A percentile compares a stretch with the other conserved stretches of the same genome.
Evolutionary conservation across 2,797 vertebrate species (phyloP).

Genomic region (Xiphorhynchus erythropygius): DNA sequence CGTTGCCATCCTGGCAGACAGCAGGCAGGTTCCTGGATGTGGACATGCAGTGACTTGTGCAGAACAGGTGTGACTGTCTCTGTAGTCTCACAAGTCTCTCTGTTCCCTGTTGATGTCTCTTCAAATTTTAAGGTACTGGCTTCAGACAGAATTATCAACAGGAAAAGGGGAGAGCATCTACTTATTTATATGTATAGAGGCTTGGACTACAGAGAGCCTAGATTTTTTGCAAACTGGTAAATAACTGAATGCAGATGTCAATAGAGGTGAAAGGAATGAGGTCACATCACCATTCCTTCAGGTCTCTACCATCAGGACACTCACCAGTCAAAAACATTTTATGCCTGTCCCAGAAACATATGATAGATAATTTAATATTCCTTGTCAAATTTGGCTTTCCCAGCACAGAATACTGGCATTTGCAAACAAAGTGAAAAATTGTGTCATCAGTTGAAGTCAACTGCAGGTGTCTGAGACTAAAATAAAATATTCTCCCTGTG

Average conservation of each 20-base stretch:
- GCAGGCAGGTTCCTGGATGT: neutral
- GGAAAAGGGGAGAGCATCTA: neutral
- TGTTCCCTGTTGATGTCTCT: neutral
- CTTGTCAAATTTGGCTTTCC: neutral
- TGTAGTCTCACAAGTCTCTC: neutral
- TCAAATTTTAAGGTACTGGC: neutral
- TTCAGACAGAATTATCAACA: neutral
- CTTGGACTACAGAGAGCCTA: neutral
- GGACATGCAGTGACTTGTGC: accelerated
- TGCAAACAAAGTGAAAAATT: neutral
- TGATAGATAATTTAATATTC: neutral
- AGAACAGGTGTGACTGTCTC: neutral
- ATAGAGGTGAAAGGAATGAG: neutral
- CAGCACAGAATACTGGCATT: neutral
- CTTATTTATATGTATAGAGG: neutral
- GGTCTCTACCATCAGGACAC: neutral
- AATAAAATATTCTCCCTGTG: neutral
- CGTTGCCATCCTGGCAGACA: accelerated
- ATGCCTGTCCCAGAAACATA: neutral
- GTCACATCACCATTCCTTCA: neutral
- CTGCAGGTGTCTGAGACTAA: neutral
- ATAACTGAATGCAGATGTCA: neutral
- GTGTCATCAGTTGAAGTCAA: neutral
- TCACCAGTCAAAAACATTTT: neutral
- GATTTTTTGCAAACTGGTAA: neutral